Evolutionary conservation across 2,797 vertebrate genomes (phyloP), one percentile per base, ranked within the genome.

Genomic region (Catostomus latipinnis): DNA sequence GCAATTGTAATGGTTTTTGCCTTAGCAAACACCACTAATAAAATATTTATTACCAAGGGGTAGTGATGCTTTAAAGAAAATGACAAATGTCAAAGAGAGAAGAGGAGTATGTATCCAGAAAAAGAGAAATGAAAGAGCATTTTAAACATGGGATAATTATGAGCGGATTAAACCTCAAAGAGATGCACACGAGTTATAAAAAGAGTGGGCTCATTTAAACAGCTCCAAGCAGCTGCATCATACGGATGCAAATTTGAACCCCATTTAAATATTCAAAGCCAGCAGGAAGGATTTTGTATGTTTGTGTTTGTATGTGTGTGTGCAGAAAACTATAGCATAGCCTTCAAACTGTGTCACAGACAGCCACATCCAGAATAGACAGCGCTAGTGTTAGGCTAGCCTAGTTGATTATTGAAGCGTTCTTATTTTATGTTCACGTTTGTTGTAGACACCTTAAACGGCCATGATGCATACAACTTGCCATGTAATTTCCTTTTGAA

Each of bases 261-360:
- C 54, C 13, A 84, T 89, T 88, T 89, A 71, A 86, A 88, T 89
- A 85, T 88, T 81, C 82, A 86, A 84, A 87, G 82, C 76, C 75
- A 68, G 57, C 60, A 71, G 85, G 76, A 82, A 76, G 74, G 71
- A 74, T 72, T 77, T 65, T 65, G 48, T 50, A 3, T 22, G 45
- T 50, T 22, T 67, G 62, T 54, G 48, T 52, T 54, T 77, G 46
- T 22, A 53, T 61, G 67, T 62, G 69, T 75, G 61, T 68, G 58
- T 46, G 34, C 45, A 34, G 18, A 46, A 63, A 46, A 68, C 69
- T 46, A 68, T 79, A 14, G 53, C 54, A 72, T 52, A 34, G 8
- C 4, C 3, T 34, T 2, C 34, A 34, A 34, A 34, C 34, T 34
- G 34, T 34, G 34, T 34, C 34, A 34, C 34, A 34, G 34, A 34